Conservation (phyloP, 2,888 invertebrate genomes). For the Aplocera efformata region DNA sequence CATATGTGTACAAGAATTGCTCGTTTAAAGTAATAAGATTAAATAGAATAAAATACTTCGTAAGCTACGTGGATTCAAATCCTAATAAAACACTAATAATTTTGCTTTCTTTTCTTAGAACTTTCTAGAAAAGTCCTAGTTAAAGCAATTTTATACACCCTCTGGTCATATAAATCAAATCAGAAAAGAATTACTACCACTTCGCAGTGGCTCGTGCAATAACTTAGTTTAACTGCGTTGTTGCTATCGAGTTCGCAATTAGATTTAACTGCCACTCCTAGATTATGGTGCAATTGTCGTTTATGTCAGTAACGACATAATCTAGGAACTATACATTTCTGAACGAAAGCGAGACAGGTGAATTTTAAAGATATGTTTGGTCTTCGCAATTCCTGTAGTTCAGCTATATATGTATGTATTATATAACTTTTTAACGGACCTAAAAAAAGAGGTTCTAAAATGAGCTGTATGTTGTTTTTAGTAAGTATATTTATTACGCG, state of each 20-base stretch:
- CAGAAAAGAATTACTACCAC: conserved; percentile 22
- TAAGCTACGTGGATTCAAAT: too few relatives aligned
- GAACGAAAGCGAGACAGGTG: not conserved
- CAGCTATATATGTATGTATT: too few relatives aligned
- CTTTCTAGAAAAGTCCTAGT: not conserved
- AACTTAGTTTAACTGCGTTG: conserved; percentile 20
- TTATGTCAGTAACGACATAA: not conserved
- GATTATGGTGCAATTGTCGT: conserved; percentile 11
- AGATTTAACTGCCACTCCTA: conserved; percentile 19
- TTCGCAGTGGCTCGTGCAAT: conserved; percentile 15
- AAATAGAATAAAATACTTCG: too few relatives aligned
- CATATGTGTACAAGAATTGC: too few relatives aligned
- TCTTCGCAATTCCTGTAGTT: too few relatives aligned
- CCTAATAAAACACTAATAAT: too few relatives aligned
- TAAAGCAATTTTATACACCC: conserved; percentile 4
- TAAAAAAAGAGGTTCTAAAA: too few relatives aligned
- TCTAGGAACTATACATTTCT: not conserved
- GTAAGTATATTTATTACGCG: too few relatives aligned
- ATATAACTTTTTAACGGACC: too few relatives aligned
- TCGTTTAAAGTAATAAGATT: too few relatives aligned
- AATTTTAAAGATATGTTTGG: too few relatives aligned
- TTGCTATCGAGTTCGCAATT: conserved; percentile 18
- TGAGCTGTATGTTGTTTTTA: too few relatives aligned
- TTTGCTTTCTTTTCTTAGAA: not conserved
- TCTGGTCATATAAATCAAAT: conserved; percentile 23